Conservation (phyloP, 2,113 vertebrate species). For the Zosterops pallidus region DNA sequence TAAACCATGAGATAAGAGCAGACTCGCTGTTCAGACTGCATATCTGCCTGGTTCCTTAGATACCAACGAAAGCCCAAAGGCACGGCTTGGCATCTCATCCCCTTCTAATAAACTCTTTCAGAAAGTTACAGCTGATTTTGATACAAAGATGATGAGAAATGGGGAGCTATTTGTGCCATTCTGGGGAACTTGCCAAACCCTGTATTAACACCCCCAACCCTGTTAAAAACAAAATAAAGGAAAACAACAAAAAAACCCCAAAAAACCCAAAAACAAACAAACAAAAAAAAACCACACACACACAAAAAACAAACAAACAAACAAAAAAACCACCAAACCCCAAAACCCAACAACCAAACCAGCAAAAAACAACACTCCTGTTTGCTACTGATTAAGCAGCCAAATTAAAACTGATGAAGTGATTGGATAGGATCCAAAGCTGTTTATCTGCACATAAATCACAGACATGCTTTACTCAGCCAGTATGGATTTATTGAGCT, state of each 20-base stretch:
- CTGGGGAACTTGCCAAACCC: conserved; percentile 51
- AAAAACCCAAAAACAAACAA: neutral
- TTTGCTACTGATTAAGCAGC: conserved; percentile 68
- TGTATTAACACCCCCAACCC: conserved; percentile 7
- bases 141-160: conserved; percentile 44
- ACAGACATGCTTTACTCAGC: conserved; percentile 52
- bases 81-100: conserved; percentile 56
- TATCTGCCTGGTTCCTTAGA: conserved; percentile 74
- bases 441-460: conserved; percentile 73
- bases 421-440: conserved; percentile 60
- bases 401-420: conserved; percentile 68
- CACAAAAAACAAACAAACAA: neutral
- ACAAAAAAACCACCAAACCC: neutral
- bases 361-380: conserved; percentile 33
- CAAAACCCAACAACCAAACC: neutral
- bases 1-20: conserved; percentile 70
- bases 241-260: neutral
- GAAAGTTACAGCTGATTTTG: conserved; percentile 53
- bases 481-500: conserved; percentile 48
- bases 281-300: no score
- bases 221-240: conserved; percentile 7
- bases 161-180: conserved; percentile 45
- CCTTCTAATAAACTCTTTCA: conserved; percentile 11
- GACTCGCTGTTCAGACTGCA: conserved; percentile 57
- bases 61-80: conserved; percentile 66